A percentile compares a stretch with the other conserved stretches of the same genome.
phyloP scores from a whole-genome alignment of 64 coral and sea anemone species.

The Stichodactyla mertensii region DNA sequence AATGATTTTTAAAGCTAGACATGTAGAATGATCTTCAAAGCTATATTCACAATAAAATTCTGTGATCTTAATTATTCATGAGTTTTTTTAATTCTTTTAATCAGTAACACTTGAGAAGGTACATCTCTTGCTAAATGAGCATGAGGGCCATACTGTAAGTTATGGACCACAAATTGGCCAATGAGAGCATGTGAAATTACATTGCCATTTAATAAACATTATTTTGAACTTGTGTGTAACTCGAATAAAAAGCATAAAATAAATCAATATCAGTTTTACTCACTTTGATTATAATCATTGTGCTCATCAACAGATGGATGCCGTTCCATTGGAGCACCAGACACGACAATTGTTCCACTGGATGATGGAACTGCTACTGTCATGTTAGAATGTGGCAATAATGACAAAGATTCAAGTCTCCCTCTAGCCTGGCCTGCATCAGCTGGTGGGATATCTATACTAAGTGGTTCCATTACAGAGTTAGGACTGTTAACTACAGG shows the following conservation, averaged over 20 bases:
- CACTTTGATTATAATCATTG: conserved; percentile 26
- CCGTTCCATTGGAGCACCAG: background rate
- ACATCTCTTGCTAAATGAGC: too few species aligned
- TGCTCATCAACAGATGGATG: background rate
- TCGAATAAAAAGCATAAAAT: too few species aligned
- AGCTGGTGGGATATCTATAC: background rate
- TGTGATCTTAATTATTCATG: too few species aligned
- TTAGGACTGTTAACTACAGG: background rate
- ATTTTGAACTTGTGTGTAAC: too few species aligned
- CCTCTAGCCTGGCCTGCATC: background rate
- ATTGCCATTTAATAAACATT: too few species aligned
- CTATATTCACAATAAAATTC: too few species aligned
- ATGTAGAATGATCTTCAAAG: too few species aligned
- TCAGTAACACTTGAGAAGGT: background rate
- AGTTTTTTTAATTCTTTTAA: too few species aligned
- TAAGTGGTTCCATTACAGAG: background rate
- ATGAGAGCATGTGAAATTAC: too few species aligned
- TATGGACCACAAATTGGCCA: too few species aligned
- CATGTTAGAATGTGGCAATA: background rate
- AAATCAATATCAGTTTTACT: background rate
- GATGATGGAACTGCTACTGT: conserved; percentile 5
- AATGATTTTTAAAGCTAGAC: too few species aligned
- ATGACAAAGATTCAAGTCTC: background rate
- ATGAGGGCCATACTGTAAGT: too few species aligned
- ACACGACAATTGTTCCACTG: background rate